A percentile compares a stretch with the other conserved stretches of the same genome.
Conservation (phyloP, 2,888 invertebrate genomes). For the Limnephilus rhombicus region DNA sequence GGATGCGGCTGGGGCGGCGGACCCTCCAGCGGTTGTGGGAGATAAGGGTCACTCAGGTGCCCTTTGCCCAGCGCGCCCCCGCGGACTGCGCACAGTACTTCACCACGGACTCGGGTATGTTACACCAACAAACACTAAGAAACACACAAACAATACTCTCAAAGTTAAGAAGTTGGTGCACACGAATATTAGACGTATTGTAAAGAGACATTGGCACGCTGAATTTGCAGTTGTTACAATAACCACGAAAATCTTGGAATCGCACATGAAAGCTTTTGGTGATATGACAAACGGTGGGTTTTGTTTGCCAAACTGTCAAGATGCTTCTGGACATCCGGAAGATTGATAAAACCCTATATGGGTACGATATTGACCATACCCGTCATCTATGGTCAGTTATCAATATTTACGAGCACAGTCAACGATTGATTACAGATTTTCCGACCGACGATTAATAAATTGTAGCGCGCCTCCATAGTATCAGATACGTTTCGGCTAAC, state of each 20-base stretch:
- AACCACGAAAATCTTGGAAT: not conserved
- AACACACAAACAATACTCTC: not conserved
- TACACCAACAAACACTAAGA: not conserved
- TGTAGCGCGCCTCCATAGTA: too few species aligned
- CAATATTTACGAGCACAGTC: too few species aligned
- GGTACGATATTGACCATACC: too few species aligned
- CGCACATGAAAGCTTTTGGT: not conserved
- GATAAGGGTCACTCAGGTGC: constrained; percentile 86
- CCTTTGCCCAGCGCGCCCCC: constrained; percentile 87
- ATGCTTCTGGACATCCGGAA: not conserved
- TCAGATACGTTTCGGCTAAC: too few species aligned
- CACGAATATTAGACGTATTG: too few species aligned
- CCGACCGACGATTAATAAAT: too few species aligned
- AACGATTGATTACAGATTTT: too few species aligned
- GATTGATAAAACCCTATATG: too few species aligned
- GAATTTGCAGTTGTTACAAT: not conserved
- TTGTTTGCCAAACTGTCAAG: not conserved
- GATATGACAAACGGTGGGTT: not conserved
- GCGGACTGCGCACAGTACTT: constrained; percentile 88
- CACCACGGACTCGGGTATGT: constrained; percentile 69
- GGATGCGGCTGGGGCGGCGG: constrained; percentile 78
- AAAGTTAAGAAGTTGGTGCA: too few species aligned
- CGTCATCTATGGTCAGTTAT: too few species aligned
- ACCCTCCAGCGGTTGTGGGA: constrained; percentile 88
- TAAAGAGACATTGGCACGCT: too few species aligned